These are phyloP conservation scores for Pinna nobilis DNA, from an alignment of 1,140 invertebrate genomes.

Conservation along the genomic window DNA sequence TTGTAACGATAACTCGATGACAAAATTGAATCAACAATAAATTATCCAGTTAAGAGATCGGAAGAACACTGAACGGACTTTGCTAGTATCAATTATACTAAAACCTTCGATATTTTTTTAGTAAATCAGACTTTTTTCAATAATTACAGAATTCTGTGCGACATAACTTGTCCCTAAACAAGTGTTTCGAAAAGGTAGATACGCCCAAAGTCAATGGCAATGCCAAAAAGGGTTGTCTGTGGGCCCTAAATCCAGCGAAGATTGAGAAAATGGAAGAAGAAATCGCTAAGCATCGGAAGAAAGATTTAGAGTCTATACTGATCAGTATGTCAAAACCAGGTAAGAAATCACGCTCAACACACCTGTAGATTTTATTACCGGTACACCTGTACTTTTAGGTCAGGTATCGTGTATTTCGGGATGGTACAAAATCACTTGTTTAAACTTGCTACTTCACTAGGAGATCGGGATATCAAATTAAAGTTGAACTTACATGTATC, in stretches of 20 bases:
- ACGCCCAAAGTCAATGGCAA: constrained; percentile 78
- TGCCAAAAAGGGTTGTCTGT: constrained; percentile 85
- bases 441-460: too few species aligned
- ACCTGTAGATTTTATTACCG: neutral
- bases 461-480: too few species aligned
- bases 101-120: neutral
- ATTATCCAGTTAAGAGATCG: too few species aligned
- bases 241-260: constrained; percentile 97
- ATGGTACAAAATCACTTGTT: too few species aligned
- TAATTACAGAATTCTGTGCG: constrained; percentile 89
- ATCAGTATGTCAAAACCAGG: constrained; percentile 93
- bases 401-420: too few species aligned
- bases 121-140: neutral
- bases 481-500: too few species aligned
- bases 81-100: too few species aligned
- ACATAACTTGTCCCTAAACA: constrained; percentile 96
- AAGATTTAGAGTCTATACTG: constrained; percentile 86
- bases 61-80: too few species aligned
- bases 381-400: neutral
- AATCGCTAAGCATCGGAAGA: constrained; percentile 95
- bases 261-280: constrained; percentile 98
- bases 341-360: constrained; percentile 56
- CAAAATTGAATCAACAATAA: too few species aligned
- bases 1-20: too few species aligned
- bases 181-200: constrained; percentile 98